phyloP scores from a whole-genome alignment of 2,797 vertebrate species.

The Epinephelus malabaricus region DNA sequence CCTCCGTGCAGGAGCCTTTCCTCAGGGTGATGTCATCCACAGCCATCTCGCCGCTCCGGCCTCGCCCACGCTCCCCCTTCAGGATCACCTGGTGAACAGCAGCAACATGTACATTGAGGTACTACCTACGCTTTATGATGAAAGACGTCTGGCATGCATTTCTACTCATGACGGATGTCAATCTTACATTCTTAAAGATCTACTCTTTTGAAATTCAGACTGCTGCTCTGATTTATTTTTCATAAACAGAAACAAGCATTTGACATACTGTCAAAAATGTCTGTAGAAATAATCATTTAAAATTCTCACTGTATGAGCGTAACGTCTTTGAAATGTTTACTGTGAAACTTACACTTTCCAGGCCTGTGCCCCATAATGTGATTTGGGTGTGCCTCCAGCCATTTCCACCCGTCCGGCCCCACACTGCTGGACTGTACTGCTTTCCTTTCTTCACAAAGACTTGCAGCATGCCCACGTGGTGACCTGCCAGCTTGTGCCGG shows the following conservation, averaged over 20 bases:
- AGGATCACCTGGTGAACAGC: conserved; percentile 91
- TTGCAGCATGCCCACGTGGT: conserved; percentile 91
- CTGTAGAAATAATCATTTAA: neutral
- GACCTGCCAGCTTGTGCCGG: conserved; percentile 91
- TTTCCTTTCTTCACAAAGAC: conserved; percentile 92
- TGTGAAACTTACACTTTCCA: conserved; percentile 92
- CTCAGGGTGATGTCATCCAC: conserved; percentile 94
- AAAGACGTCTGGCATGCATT: neutral
- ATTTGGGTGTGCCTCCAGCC: conserved; percentile 96
- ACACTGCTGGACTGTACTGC: conserved; percentile 91
- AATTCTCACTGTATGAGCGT: neutral
- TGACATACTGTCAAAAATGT: neutral
- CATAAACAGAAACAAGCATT: neutral
- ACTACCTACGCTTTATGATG: neutral
- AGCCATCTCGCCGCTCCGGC: conserved; percentile 90
- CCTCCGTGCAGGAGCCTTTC: conserved; percentile 91
- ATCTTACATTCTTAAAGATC: conserved; percentile 10
- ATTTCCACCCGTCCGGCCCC: conserved; percentile 93
- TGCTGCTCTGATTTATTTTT: conserved; percentile 26
- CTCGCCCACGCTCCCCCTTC: conserved; percentile 92
- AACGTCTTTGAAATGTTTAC: neutral
- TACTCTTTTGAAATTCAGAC: conserved; percentile 1
- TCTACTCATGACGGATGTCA: neutral
- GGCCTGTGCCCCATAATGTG: conserved; percentile 89
- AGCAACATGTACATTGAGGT: conserved; percentile 21